Percentiles rank a stretch among this genome's conserved stretches.
These are phyloP conservation scores for Clavelina lepadiformis DNA, from an alignment of 23 tunicate genomes.

Conservation along the genomic window DNA sequence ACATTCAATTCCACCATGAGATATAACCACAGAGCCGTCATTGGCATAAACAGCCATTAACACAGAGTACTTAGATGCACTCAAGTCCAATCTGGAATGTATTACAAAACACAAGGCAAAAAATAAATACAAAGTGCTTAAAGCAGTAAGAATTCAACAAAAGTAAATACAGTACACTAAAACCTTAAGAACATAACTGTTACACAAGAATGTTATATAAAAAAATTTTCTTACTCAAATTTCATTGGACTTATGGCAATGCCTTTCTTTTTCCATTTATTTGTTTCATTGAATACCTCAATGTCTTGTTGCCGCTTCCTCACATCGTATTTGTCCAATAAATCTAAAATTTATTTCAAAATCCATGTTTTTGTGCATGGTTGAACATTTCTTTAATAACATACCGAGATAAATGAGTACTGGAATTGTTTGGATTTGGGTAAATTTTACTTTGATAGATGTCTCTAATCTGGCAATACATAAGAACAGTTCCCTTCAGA, in stretches of 20 bases:
- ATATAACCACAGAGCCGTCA: slow-evolving; percentile 58
- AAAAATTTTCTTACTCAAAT: slow-evolving; percentile 21
- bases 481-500: slow-evolving; percentile 3
- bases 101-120: background rate
- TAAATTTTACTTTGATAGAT: slow-evolving; percentile 28
- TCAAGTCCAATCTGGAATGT: background rate
- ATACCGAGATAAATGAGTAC: no score
- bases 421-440: no score
- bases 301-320: slow-evolving; percentile 37
- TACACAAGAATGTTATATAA: background rate
- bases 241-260: slow-evolving; percentile 78
- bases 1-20: slow-evolving; percentile 58
- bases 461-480: slow-evolving; percentile 8
- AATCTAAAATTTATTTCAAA: no score
- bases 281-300: slow-evolving; percentile 50
- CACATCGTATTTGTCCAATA: slow-evolving; percentile 22
- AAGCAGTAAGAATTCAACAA: background rate
- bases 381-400: no score
- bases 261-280: slow-evolving; percentile 86
- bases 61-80: slow-evolving; percentile 6
- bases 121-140: background rate
- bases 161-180: background rate
- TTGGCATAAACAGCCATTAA: slow-evolving; percentile 24
- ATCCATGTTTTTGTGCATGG: no score
- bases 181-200: background rate